Evolutionary conservation across 2,888 invertebrate genomes (phyloP), one percentile per base, ranked within the genome.

Genomic region (Tanypteryx hageni): DNA sequence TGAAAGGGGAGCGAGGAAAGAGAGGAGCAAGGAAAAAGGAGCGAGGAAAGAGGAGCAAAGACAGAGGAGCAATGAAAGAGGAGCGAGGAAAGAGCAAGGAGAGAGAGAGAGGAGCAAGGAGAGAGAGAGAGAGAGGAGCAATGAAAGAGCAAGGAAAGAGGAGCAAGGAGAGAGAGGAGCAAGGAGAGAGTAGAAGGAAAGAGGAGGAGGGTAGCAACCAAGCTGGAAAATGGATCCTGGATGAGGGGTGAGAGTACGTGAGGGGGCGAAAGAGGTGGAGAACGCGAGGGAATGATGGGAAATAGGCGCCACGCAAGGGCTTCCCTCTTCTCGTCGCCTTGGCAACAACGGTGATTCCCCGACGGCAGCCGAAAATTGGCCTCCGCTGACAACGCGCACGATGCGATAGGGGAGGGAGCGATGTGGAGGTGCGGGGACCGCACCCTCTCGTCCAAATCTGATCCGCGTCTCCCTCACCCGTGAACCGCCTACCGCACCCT

Each of bases 261-360:
- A 11, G 64, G 11, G n/a, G 64, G n/a, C n/a, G n/a, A n/a, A n/a
- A n/a, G 64, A n/a, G 18, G 64, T n/a, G 16, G 18, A 64, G n/a
- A n/a, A n/a, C 82, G 27, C 11, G 31, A 27, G 13, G 82, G 27
- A 13, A 31, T 57, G 84, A 16, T 16, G 84, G 83, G 44, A 14
- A 83, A 31, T 22, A 58, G 58, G 86, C 27, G 89, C 64, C 89
- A 64, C 31, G 64, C 58, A 59, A 59, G 22, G 86, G 59, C 7
- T 61, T 56, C 61, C 86, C 31, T 31, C 59, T 59, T n/a, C 31
- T 13, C 64, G 89, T 89, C 44, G 18, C 89, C 89, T 64, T 89
- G 89, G 89, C 64, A 86, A 86, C 86, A 89, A 61, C 59, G 13
- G 61, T 22, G 31, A 89, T 44, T 64, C 61, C 64, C 61, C 56